A percentile compares a stretch with the other conserved stretches of the same genome.
Conservation (phyloP, 1,140 invertebrate species). For the Caenorhabditis tropicalis region DNA sequence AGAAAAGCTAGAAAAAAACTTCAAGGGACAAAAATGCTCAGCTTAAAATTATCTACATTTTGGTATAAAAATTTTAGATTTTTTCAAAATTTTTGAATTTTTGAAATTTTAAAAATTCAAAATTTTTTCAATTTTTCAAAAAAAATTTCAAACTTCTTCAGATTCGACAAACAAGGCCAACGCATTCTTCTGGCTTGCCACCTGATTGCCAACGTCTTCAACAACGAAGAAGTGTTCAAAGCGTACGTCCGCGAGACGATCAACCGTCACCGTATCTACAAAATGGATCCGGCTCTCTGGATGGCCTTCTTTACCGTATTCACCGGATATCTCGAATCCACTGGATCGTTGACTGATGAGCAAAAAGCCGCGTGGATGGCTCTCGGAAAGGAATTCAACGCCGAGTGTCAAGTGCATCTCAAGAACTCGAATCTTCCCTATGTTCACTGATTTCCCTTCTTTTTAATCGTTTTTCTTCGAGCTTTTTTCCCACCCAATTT, state of each 20-base stretch:
- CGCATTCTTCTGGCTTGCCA: conserved; percentile 60
- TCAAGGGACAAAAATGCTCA: too few relatives aligned
- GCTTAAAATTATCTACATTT: too few relatives aligned
- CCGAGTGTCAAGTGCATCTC: conserved; percentile 55
- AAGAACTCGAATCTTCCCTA: conserved; percentile 54
- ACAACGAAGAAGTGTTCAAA: conserved; percentile 55
- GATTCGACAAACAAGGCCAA: conserved; percentile 61
- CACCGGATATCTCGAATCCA: conserved; percentile 56
- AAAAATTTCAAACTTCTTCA: too few relatives aligned
- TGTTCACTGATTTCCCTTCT: background rate
- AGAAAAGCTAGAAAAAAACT: too few relatives aligned
- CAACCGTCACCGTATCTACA: conserved; percentile 60
- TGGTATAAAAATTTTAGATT: too few relatives aligned
- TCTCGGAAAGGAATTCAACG: conserved; percentile 58
- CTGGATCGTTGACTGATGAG: conserved; percentile 47
- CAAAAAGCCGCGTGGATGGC: conserved; percentile 58
- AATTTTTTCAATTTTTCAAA: too few relatives aligned
- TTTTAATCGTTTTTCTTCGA: background rate
- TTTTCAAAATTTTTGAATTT: too few relatives aligned
- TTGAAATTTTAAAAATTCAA: too few relatives aligned
- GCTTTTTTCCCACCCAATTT: background rate
- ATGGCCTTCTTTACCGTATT: conserved; percentile 62
- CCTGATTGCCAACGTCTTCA: conserved; percentile 51
- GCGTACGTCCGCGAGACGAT: conserved; percentile 61
- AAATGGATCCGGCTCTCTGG: conserved; percentile 62